Conservation (phyloP, 2,888 invertebrate genomes). For the Mycalesis mineus region DNA sequence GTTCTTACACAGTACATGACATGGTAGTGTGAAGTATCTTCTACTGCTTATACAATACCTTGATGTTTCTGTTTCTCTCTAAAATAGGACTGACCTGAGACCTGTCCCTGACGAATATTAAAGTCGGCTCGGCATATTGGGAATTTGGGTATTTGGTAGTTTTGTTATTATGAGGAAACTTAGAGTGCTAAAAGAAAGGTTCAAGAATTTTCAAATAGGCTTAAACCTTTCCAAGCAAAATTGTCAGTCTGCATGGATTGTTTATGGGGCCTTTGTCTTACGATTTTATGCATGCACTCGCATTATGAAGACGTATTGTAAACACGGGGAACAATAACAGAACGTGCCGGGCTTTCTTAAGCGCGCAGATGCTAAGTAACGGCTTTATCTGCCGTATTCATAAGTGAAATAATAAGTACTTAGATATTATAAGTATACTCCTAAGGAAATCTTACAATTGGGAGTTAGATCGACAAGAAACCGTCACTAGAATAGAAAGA, state of each 20-base stretch:
- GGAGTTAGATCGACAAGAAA: neutral
- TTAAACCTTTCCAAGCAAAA: conserved; percentile 6
- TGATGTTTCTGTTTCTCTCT: too few species aligned
- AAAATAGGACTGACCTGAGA: too few species aligned
- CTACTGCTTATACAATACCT: too few species aligned
- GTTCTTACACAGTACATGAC: too few species aligned
- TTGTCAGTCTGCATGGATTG: conserved; percentile 9
- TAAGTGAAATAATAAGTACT: conserved; percentile 14
- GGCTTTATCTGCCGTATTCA: conserved; percentile 22
- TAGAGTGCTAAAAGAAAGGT: neutral
- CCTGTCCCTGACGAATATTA: too few species aligned
- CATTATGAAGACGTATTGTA: conserved; percentile 26
- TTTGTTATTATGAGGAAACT: too few species aligned
- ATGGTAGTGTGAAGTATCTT: too few species aligned
- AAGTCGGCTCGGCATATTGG: too few species aligned
- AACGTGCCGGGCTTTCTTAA: conserved; percentile 23
- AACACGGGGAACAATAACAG: conserved; percentile 26
- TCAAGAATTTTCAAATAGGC: neutral
- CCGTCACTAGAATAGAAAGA: too few species aligned
- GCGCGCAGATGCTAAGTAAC: conserved; percentile 18
- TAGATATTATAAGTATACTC: neutral
- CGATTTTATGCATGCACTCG: conserved; percentile 22
- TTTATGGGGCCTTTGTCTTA: conserved; percentile 23
- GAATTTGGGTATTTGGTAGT: too few species aligned
- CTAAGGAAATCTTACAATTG: conserved; percentile 27